Evolutionary conservation across 2,797 vertebrate species (phyloP).

Genomic region (Apodemus agrarius): DNA sequence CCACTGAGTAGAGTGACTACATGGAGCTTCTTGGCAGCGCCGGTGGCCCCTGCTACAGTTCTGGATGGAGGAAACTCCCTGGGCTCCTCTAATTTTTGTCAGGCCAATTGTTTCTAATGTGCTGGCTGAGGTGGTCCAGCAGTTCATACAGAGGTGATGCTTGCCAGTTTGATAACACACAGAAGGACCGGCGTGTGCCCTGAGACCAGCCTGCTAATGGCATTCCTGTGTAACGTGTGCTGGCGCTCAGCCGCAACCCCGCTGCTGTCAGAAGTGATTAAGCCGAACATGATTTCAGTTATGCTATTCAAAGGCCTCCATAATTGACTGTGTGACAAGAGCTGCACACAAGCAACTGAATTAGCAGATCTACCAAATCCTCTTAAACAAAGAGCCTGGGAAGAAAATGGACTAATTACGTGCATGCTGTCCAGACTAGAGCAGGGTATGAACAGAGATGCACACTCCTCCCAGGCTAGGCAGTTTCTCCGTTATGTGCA

Average conservation of each 20-base stretch:
- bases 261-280: constrained; percentile 45
- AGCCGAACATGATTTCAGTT: neutral
- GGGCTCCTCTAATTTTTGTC: neutral
- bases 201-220: neutral
- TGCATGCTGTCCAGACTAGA: neutral
- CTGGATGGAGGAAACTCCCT: neutral
- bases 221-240: neutral
- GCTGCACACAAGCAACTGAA: neutral
- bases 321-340: constrained; percentile 41
- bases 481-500: fast-evolving
- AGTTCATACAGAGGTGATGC: constrained; percentile 25
- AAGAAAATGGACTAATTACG: constrained; percentile 12
- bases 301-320: constrained; percentile 22
- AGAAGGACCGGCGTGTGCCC: neutral
- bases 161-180: neutral
- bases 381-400: neutral
- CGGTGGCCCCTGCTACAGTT: neutral
- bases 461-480: neutral
- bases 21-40: neutral
- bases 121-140: neutral
- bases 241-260: neutral
- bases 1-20: neutral
- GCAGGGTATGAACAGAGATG: neutral
- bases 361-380: neutral
- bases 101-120: neutral